These are phyloP conservation scores for Menidia beryllina DNA, from an alignment of 2,113 vertebrate genomes.

Conservation along the genomic window DNA sequence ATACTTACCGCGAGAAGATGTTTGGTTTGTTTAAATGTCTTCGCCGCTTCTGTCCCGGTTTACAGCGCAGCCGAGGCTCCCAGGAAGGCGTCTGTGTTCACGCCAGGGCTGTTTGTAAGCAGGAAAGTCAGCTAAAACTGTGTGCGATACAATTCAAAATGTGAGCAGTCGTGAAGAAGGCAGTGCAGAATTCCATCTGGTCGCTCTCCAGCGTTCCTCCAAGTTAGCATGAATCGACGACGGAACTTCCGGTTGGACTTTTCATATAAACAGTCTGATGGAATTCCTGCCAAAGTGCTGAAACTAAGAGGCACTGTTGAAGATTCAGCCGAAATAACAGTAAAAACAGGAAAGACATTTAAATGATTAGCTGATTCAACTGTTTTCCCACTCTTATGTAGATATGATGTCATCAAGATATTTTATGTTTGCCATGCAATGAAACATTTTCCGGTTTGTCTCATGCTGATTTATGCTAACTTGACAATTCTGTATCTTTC, in stretches of 20 bases:
- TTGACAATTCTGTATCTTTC: conserved; percentile 70
- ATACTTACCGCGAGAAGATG: conserved; percentile 74
- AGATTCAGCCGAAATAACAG: fast-evolving
- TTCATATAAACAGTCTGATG: conserved; percentile 19
- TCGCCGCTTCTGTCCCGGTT: conserved; percentile 62
- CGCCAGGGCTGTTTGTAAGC: conserved; percentile 62
- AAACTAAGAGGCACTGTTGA: fast-evolving
- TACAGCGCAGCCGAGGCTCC: conserved; percentile 70
- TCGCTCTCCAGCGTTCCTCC: conserved; percentile 42
- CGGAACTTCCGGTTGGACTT: background rate
- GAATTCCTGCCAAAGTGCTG: fast-evolving
- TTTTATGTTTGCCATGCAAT: background rate
- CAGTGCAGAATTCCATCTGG: conserved; percentile 76
- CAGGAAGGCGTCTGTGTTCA: conserved; percentile 51
- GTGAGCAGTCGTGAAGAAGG: conserved; percentile 71
- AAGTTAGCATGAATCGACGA: fast-evolving
- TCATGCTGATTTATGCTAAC: background rate
- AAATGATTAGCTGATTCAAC: background rate
- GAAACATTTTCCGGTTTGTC: conserved; percentile 15
- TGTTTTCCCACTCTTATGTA: fast-evolving
- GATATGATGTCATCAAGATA: fast-evolving
- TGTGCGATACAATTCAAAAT: conserved; percentile 77
- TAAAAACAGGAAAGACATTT: background rate
- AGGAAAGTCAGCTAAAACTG: conserved; percentile 83
- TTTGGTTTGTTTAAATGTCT: conserved; percentile 55